Base-by-base conservation (phyloP, 2,797 vertebrate genomes). In the Phalanger gymnotis region DNA sequence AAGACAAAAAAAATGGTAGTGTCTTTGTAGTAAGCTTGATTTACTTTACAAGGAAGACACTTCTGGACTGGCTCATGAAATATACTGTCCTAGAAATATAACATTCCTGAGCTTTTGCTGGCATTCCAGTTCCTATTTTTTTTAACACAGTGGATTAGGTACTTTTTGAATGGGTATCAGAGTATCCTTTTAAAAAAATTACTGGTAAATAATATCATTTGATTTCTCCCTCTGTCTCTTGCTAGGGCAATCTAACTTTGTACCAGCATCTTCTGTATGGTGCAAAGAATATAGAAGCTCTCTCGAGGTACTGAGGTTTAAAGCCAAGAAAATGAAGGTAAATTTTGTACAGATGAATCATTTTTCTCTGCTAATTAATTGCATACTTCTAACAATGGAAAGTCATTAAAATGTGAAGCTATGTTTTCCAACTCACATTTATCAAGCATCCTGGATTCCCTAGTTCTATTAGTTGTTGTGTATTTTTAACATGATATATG, bases 361-460 rank as follows among this genome's bases (percentile, higher is more conserved):
- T 97, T 97, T 97, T 97, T 96, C n/a, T 87, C 16, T 16, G 90
- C 98, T 98, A 98, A 98, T 98, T 98, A 98, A 98, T 96, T 98
- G 96, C 95, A 91, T 98, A 95, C 97, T 97, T 98, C 96, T 98
- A 98, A 98, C 97, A 98, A 98, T 98, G 98, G 98, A 98, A 98
- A 98, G 98, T 98, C 98, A 98, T 98, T 98, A 98, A 98, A 98
- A 99, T 90, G 91, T 98, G 98, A 98, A 98, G 94, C 96, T 98
- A 93, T 98, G 95, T 97, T 98, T 98, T 98, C 95, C 97, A 97
- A 98, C 94, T 98, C 98, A 95, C 98, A 98, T 98, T 99, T 98
- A 98, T 99, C 98, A 99, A 98, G 97, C 53, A 93, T 95, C 95
- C 96, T 98, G 97, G 96, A 98, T 97, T 95, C 95, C 97, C 94